These are phyloP conservation scores for Hypomecis punctinalis DNA, from an alignment of 2,888 invertebrate genomes.

Conservation along the genomic window DNA sequence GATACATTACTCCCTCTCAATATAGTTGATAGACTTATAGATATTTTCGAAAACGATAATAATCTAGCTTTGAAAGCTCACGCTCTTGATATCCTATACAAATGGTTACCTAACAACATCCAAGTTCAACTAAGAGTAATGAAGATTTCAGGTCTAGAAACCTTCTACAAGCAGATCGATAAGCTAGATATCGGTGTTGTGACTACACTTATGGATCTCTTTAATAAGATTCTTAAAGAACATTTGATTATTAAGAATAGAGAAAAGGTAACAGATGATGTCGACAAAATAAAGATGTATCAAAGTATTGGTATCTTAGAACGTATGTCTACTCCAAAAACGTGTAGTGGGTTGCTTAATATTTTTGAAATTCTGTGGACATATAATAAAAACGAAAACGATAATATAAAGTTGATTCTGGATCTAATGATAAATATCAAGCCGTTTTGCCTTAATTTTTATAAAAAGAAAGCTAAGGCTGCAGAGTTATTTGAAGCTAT, in stretches of 20 bases:
- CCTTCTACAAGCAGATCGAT: slow-evolving; percentile 66
- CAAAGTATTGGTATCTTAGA: slow-evolving; percentile 70
- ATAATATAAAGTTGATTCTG: slow-evolving; percentile 50
- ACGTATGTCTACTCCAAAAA: slow-evolving; percentile 55
- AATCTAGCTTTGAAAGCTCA: slow-evolving; percentile 62
- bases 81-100: slow-evolving; percentile 60
- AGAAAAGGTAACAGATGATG: slow-evolving; percentile 47
- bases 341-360: slow-evolving; percentile 67
- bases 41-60: slow-evolving; percentile 64
- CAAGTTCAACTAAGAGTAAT: slow-evolving; percentile 67
- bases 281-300: slow-evolving; percentile 57
- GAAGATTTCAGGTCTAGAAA: slow-evolving; percentile 68
- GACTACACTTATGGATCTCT: slow-evolving; percentile 60
- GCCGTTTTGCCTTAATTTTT: slow-evolving; percentile 59
- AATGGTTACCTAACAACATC: slow-evolving; percentile 71
- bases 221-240: slow-evolving; percentile 69
- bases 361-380: slow-evolving; percentile 58
- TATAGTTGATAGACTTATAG: slow-evolving; percentile 62
- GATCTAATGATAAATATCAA: slow-evolving; percentile 62
- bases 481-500: slow-evolving; percentile 54
- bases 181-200: slow-evolving; percentile 60
- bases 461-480: slow-evolving; percentile 54
- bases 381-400: slow-evolving; percentile 48
- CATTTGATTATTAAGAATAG: slow-evolving; percentile 58
- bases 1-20: slow-evolving; percentile 55